These are phyloP conservation scores for Temnothorax rugatulus DNA, from an alignment of 2,888 invertebrate species.

Conservation along the genomic window DNA sequence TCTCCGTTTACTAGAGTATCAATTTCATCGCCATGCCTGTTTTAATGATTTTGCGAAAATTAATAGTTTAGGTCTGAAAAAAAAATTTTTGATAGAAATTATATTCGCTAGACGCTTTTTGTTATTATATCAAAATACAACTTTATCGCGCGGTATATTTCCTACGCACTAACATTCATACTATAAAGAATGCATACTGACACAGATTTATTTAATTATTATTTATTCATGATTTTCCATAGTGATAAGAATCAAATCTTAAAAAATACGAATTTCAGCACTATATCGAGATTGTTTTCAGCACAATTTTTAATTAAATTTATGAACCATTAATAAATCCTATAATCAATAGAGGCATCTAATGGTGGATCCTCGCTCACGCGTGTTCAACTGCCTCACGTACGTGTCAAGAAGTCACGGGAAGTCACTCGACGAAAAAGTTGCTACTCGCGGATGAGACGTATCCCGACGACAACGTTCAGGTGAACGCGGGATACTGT, in stretches of 20 bases:
- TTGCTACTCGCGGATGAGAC: slow-evolving; percentile 46
- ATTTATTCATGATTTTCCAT: neutral
- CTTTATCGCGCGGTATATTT: neutral
- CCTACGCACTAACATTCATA: neutral
- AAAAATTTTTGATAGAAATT: neutral
- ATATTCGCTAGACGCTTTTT: neutral
- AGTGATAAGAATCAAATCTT: neutral
- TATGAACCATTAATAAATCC: neutral
- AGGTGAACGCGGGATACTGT: slow-evolving; percentile 67
- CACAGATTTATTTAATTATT: neutral
- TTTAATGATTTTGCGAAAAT: slow-evolving; percentile 37
- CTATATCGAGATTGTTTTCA: neutral
- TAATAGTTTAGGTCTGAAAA: neutral
- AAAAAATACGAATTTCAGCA: neutral
- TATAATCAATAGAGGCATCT: slow-evolving; percentile 20
- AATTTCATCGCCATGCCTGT: slow-evolving; percentile 11
- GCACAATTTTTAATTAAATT: slow-evolving; percentile 21
- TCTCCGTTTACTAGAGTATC: slow-evolving; percentile 51
- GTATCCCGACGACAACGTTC: slow-evolving; percentile 64
- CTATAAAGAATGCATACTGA: neutral
- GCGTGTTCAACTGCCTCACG: slow-evolving; percentile 5
- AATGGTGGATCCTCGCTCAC: slow-evolving; percentile 13
- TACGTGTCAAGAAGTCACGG: slow-evolving; percentile 47
- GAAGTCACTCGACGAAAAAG: slow-evolving; percentile 56
- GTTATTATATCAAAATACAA: neutral